Evolutionary conservation across 2,888 invertebrate genomes (phyloP), one percentile per base, ranked within the genome.

Genomic region (Metellina segmentata): DNA sequence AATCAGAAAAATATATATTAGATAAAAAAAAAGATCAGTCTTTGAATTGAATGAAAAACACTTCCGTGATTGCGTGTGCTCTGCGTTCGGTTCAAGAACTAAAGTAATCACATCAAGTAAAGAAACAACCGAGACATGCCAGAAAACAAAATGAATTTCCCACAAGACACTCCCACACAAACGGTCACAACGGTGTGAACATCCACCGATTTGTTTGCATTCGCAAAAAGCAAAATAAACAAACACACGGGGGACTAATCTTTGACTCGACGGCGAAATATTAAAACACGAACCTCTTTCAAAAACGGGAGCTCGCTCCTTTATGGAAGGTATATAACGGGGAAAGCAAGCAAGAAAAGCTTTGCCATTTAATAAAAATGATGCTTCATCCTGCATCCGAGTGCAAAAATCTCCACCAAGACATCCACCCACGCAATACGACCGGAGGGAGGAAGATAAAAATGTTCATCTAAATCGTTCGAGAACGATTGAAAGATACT

Each of bases 321-420:
- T 61, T 61, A 61, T 16, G 11, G 7, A 5, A 4, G 61, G 13
- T 16, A 61, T 16, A 11, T 11, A 61, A 61, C 61, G 61, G 34
- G 34, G 61, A 8, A 61, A 61, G 61, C 16, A 61, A 61, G 16
- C 16, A 61, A 61, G 61, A 11, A 11, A 16, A 51, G n/a, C 11
- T 48, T n/a, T 16, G 6, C 11, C n/a, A 78, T 86, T 86, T 78
- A 70, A 61, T 78, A 78, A 86, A 78, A 86, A 34, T 78, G 86
- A 86, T 78, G 11, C 49, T 11, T 75, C 8, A n/a, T 34, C 34
- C 49, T 11, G 69, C 8, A n/a, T 34, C 34, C 8, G 9, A 61
- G 61, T 11, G 61, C 61, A 16, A 61, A 61, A 61, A 61, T 61
- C 61, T 61, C 61, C 7, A 16, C 61, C 61, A 34, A 34, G 34